Percentiles rank a stretch among this genome's conserved stretches.
Conservation (phyloP, 2,797 vertebrate genomes). For the Miichthys miiuy region DNA sequence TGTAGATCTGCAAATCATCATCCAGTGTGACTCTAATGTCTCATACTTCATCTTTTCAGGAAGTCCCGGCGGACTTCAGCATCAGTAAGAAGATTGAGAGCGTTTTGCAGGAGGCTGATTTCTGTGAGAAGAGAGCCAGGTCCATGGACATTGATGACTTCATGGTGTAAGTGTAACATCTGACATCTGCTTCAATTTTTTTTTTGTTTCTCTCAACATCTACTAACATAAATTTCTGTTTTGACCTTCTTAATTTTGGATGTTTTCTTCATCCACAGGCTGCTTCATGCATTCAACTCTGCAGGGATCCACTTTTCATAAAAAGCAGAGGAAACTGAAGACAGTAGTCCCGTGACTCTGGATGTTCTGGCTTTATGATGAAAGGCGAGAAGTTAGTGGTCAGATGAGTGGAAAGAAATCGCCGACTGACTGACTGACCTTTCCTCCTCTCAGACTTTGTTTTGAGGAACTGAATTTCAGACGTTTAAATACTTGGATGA, state of each 20-base stretch:
- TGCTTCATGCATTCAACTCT: slow-evolving; percentile 96
- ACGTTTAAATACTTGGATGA: slow-evolving; percentile 16
- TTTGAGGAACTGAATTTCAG: slow-evolving; percentile 7
- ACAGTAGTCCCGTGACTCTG: neutral
- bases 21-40: neutral
- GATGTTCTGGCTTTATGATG: neutral
- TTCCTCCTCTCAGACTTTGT: neutral
- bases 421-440: neutral
- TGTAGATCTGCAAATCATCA: neutral
- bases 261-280: slow-evolving; percentile 79
- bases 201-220: neutral
- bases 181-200: neutral
- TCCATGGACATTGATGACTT: slow-evolving; percentile 99
- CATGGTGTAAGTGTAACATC: slow-evolving; percentile 89
- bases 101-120: slow-evolving; percentile 89
- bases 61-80: slow-evolving; percentile 92
- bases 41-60: slow-evolving; percentile 76
- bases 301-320: slow-evolving; percentile 97
- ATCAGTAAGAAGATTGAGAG: slow-evolving; percentile 92
- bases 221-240: neutral
- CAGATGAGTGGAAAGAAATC: neutral
- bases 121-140: slow-evolving; percentile 92
- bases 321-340: slow-evolving; percentile 18
- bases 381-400: neutral
- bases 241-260: neutral